phyloP scores from a whole-genome alignment of 2,797 vertebrate genomes.

The Nyctalus aviator region DNA sequence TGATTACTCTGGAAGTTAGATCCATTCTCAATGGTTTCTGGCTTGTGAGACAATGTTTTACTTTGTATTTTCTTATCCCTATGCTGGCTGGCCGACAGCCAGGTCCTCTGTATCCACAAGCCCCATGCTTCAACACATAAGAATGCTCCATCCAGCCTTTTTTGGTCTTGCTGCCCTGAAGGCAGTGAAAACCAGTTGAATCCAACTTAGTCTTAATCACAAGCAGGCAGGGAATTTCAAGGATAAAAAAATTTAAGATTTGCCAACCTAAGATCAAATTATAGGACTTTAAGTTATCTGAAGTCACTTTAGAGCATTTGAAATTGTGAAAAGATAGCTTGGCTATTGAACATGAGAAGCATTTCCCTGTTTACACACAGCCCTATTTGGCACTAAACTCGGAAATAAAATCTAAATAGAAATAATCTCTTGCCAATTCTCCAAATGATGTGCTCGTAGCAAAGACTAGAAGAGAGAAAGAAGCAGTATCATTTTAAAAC shows the following conservation, averaged over 20 bases:
- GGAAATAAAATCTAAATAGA: not conserved
- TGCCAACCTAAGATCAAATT: constrained; percentile 40
- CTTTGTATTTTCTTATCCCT: constrained; percentile 17
- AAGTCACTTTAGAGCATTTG: not conserved
- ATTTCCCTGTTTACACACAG: not conserved
- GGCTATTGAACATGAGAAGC: not conserved
- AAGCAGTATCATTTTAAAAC: constrained; percentile 14
- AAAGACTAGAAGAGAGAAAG: not conserved
- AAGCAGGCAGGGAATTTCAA: constrained; percentile 53
- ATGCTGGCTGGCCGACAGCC: not conserved
- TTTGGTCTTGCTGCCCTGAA: not conserved
- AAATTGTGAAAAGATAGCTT: not conserved
- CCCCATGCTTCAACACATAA: not conserved
- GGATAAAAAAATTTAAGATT: constrained; percentile 34
- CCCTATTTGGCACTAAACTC: not conserved
- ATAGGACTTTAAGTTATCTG: not conserved
- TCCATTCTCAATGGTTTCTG: not conserved
- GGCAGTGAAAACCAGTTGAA: constrained; percentile 53
- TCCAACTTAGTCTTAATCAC: constrained; percentile 31
- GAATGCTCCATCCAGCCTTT: not conserved
- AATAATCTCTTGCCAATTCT: constrained; percentile 24
- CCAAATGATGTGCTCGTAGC: not conserved
- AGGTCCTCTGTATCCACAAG: not conserved
- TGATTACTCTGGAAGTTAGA: not conserved
- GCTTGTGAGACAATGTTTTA: not conserved